phyloP scores from a whole-genome alignment of 2,797 vertebrate species.

The Pangasius sanitwongsei region DNA sequence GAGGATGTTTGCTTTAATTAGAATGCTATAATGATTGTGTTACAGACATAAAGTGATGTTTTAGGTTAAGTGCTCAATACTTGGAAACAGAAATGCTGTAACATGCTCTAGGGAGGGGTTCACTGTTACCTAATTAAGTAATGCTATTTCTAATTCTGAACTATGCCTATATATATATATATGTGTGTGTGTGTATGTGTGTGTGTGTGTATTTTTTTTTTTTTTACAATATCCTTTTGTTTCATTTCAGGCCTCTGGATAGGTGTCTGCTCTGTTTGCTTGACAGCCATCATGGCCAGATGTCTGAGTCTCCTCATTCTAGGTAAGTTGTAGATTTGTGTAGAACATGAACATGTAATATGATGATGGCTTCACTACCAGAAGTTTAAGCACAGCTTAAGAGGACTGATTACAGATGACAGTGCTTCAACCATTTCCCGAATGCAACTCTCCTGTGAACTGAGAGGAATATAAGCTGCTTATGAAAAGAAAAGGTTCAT shows the following conservation, averaged over 20 bases:
- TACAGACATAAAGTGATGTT: background rate
- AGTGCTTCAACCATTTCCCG: constrained; percentile 18
- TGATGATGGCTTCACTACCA: constrained; percentile 5
- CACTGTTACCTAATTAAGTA: background rate
- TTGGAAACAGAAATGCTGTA: background rate
- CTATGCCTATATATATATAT: background rate
- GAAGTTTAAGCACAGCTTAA: constrained; percentile 39
- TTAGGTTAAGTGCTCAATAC: background rate
- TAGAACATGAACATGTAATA: background rate
- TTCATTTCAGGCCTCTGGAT: constrained; percentile 63
- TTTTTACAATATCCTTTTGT: constrained; percentile 27
- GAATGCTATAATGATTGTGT: background rate
- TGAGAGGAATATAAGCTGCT: constrained; percentile 41
- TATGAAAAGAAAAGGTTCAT: constrained; percentile 55
- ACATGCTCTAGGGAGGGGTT: background rate
- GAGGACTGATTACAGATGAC: constrained; percentile 33
- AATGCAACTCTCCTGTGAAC: constrained; percentile 32
- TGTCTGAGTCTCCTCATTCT: constrained; percentile 66
- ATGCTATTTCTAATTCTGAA: background rate
- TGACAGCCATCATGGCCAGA: constrained; percentile 60
- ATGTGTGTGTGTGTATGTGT: no score
- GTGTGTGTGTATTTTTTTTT: no score
- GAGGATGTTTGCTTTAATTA: background rate
- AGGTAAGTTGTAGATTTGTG: constrained; percentile 50
- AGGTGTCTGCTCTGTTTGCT: constrained; percentile 13